Evolutionary conservation across 2,888 invertebrate species (phyloP), one percentile per base, ranked within the genome.

Genomic region (Drosophila koepferae): DNA sequence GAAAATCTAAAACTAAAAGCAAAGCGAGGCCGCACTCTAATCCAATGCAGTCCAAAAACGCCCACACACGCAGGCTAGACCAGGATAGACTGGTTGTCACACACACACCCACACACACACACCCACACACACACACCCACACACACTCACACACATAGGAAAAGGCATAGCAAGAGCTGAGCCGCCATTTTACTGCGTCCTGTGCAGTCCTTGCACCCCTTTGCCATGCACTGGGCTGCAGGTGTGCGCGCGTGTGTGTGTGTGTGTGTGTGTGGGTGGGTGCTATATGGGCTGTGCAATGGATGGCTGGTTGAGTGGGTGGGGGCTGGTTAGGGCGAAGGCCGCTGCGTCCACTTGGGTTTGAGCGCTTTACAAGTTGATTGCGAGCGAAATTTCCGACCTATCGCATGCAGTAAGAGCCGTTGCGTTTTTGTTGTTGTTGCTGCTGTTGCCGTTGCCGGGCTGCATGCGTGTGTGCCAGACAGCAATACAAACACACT

Each of bases 311-410:
- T 16, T 28, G 20, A 2, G 41, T 34, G 44, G 38, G 34, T n/a
- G 41, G 55, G 18, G 55, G 18, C 12, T 23, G 56, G 44, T 16
- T 36, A 34, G 55, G 55, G 65, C 48, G 38, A 56, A 46, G 66
- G 67, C 67, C 60, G 60, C 41, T 49, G 16, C 54, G 48, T 60
- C 68, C 68, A 59, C 46, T 63, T 80, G 70, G 77, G 74, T 66
- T 73, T 67, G 78, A 77, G 62, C 48, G 63, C 43, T 28, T 62
- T 48, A 63, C 79, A 74, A 72, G 77, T 79, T 84, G 81, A 84
- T 86, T 86, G 86, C 81, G 82, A 86, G 70, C 82, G 77, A 79
- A 81, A 88, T 83, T 86, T 88, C 84, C 86, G 86, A 86, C 86
- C 86, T 86, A 86, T 86, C 88, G 86, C 88, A 88, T 87, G 86